These are phyloP conservation scores for Seriola aureovittata DNA, from an alignment of 2,113 vertebrate species.

Conservation along the genomic window DNA sequence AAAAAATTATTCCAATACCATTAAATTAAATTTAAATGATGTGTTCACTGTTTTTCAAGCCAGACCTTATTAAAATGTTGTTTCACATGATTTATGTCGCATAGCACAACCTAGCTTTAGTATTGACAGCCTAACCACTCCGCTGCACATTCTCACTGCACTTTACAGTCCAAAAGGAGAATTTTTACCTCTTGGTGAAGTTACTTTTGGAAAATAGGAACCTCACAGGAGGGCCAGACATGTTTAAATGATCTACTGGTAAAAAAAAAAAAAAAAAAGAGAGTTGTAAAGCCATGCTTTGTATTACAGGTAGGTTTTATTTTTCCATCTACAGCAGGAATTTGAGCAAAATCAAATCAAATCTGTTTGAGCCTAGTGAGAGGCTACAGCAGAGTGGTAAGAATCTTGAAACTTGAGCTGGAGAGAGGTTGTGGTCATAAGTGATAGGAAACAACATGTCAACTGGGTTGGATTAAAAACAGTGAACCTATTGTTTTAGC, in stretches of 20 bases:
- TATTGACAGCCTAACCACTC: background rate
- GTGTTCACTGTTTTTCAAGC: conserved; percentile 39
- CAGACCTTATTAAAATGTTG: conserved; percentile 30
- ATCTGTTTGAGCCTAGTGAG: conserved; percentile 1
- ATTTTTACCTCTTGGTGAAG: background rate
- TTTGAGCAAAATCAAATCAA: conserved; percentile 12
- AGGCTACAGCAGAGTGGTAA: conserved; percentile 18
- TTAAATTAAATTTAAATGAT: conserved; percentile 43
- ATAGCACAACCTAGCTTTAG: background rate
- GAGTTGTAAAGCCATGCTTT: conserved; percentile 6
- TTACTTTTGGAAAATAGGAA: conserved; percentile 31
- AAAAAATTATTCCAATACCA: conserved; percentile 36
- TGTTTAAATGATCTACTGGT: conserved; percentile 1
- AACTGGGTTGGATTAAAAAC: conserved; percentile 23
- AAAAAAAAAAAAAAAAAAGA: background rate
- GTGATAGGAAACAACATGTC: conserved; percentile 48
- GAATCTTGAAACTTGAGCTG: conserved; percentile 24
- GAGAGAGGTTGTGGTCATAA: conserved; percentile 38
- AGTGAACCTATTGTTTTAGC: conserved; percentile 38
- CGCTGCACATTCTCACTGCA: conserved; percentile 3
- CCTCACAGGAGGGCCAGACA: conserved; percentile 12
- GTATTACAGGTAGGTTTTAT: conserved; percentile 17
- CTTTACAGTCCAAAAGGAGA: conserved; percentile 5
- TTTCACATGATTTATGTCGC: conserved; percentile 31
- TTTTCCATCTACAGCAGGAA: conserved; percentile 17